Evolutionary conservation across 2,888 invertebrate genomes (phyloP), one percentile per base, ranked within the genome.

Genomic region (Microchrysa polita): DNA sequence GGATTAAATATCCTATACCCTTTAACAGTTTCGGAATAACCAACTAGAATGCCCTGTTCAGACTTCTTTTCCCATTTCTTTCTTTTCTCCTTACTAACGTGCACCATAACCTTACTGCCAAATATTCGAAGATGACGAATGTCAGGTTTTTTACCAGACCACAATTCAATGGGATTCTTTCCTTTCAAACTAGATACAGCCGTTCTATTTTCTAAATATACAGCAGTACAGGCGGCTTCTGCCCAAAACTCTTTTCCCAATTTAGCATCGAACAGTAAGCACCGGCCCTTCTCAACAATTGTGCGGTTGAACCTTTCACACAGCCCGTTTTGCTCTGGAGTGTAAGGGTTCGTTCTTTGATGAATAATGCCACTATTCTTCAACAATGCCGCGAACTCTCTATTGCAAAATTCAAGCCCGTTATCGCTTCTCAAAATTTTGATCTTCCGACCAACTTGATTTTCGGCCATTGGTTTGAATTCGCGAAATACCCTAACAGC

Each of bases 231-330:
- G 5, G 57, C 20, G 2, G 57, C 57, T 10, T 57, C 57, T 18
- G 16, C 57, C 57, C 20, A 57, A 20, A 57, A 57, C 4, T 57
- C 18, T 57, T 57, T 57, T 18, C 20, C 57, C 20, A 34, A 57
- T n/a, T n/a, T 57, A 2, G 9, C 22, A 57, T 57, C 57, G 20
- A 57, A 57, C 2, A 57, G 57, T 57, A 57, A 20, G 57, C 57
- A 57, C 20, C 20, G n/a, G 5, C 18, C 20, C 57, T 57, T 57
- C 20, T 57, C 57, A 20, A 57, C 57, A 20, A 57, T 57, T 57
- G 57, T 57, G 57, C 20, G 57, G 18, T 57, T 57, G 20, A 57
- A 57, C 20, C 57, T 5, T 20, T 57, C 57, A 16, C 20, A 20
- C 10, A 57, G 22, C 18, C 10, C 57, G 18, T 57, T 57, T 20